Evolutionary conservation across 2,797 vertebrate genomes (phyloP).

Genomic region (Ctenochaetus hawaiiensis): DNA sequence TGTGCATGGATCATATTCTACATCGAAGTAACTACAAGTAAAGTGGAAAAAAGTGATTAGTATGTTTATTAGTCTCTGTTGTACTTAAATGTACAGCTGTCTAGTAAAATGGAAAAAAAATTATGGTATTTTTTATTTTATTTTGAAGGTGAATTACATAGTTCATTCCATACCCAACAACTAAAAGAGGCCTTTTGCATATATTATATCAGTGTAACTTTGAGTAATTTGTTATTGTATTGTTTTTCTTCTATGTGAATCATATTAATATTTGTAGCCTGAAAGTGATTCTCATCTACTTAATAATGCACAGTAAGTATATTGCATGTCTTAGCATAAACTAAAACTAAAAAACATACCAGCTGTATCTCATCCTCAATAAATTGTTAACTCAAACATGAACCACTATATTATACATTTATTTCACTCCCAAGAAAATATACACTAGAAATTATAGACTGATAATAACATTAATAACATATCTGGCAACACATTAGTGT

Average conservation of each 20-base stretch:
- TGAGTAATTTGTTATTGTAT: neutral
- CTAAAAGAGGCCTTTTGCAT: neutral
- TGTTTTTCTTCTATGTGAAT: neutral
- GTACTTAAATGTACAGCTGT: neutral
- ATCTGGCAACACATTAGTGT: neutral
- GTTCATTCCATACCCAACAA: no score
- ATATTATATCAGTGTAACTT: neutral
- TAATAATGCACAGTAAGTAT: neutral
- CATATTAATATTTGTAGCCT: neutral
- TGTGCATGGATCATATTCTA: conserved; percentile 12
- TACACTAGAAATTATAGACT: neutral
- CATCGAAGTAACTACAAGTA: conserved; percentile 1
- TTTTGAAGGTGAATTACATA: no score
- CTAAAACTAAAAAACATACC: neutral
- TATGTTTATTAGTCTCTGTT: neutral
- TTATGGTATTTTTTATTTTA: neutral
- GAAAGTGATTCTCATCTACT: neutral
- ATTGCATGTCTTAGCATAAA: neutral
- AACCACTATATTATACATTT: neutral
- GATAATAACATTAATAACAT: neutral
- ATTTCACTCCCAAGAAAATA: neutral
- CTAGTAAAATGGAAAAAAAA: conserved; percentile 10
- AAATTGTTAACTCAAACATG: neutral
- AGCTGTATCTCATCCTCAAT: neutral
- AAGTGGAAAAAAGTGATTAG: conserved; percentile 2